These are phyloP conservation scores for Tolmerus cingulatus DNA, from an alignment of 2,888 invertebrate genomes.

Conservation along the genomic window DNA sequence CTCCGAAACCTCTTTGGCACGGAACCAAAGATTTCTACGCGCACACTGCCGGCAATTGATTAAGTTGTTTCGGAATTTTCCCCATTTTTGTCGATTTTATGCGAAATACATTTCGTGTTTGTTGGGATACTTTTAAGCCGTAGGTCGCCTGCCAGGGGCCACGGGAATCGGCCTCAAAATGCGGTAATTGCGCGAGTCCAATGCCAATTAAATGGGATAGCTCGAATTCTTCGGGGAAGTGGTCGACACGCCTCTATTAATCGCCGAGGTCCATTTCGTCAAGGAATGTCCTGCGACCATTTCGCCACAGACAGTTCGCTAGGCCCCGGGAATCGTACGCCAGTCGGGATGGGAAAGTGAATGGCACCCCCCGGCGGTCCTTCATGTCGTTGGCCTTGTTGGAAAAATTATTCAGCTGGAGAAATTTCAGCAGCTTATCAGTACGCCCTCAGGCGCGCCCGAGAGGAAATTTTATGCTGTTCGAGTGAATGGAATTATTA, in stretches of 20 bases:
- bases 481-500: constrained; percentile 15
- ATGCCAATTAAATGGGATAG: background rate
- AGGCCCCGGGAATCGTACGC: background rate
- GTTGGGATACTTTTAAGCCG: background rate
- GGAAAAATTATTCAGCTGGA: background rate
- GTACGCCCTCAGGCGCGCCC: background rate
- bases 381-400: background rate
- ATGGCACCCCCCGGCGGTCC: background rate
- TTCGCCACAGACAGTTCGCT: background rate
- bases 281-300: background rate
- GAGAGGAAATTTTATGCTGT: constrained; percentile 8
- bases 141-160: background rate
- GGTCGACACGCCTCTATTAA: background rate
- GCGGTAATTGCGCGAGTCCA: constrained; percentile 7
- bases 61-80: background rate
- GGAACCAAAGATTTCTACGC: background rate
- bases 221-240: background rate
- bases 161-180: background rate
- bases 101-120: background rate
- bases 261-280: background rate
- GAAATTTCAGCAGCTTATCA: constrained; percentile 16
- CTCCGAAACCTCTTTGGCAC: background rate
- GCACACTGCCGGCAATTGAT: constrained; percentile 5
- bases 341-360: background rate
- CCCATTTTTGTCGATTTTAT: background rate